Conservation (phyloP, 2,797 vertebrate species). For the Manis crassicaudata region DNA sequence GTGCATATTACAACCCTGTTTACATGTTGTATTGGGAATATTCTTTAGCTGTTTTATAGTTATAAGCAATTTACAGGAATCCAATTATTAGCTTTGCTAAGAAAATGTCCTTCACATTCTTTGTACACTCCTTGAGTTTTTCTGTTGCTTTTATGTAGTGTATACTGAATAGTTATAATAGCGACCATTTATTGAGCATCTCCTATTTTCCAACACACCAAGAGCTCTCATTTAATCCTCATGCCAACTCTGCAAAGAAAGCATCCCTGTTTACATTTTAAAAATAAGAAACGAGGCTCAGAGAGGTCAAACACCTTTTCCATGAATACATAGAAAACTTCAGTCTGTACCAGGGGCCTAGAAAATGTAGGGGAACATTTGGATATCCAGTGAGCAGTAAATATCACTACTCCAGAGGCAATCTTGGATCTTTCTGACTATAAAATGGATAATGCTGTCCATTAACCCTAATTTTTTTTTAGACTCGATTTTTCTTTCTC, state of each 20-base stretch:
- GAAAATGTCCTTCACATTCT: background rate
- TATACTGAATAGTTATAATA: constrained; percentile 8
- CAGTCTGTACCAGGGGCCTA: background rate
- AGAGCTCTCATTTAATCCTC: background rate
- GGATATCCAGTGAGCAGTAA: background rate
- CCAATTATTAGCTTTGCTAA: background rate
- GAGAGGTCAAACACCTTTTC: background rate
- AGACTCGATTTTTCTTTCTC: background rate
- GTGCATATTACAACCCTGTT: background rate
- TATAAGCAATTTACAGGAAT: background rate
- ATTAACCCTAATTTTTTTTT: background rate
- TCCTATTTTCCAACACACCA: constrained; percentile 1
- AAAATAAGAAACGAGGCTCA: constrained; percentile 1
- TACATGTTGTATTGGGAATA: background rate
- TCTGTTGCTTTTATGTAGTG: background rate
- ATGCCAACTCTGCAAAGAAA: background rate
- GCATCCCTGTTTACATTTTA: background rate
- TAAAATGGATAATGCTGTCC: background rate
- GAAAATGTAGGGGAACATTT: background rate
- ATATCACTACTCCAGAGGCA: background rate
- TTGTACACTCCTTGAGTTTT: background rate
- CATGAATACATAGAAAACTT: background rate
- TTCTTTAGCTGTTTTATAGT: background rate
- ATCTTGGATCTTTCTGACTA: background rate
- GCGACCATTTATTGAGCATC: background rate